Percentiles rank a stretch among this genome's conserved stretches.
Evolutionary conservation across 2,797 vertebrate species (phyloP).

Genomic region (Coreius guichenoti): DNA sequence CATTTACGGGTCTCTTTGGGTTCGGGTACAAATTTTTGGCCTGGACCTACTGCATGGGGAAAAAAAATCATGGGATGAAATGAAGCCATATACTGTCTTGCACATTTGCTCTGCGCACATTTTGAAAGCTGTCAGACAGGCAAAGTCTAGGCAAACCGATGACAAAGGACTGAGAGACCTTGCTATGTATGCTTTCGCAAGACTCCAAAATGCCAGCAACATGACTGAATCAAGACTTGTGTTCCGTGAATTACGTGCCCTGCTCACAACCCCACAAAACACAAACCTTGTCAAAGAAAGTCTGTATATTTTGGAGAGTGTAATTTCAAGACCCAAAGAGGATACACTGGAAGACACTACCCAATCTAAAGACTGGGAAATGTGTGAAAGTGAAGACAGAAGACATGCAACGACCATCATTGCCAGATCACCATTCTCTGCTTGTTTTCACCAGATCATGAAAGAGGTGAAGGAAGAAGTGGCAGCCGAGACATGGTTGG

Average conservation of each 20-base stretch:
- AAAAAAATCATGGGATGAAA: not conserved
- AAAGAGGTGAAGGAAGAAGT: not conserved
- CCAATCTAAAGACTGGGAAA: not conserved
- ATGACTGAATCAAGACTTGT: not conserved
- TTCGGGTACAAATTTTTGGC: too few relatives aligned
- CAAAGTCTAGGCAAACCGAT: constrained; percentile 23
- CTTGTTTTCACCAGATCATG: not conserved
- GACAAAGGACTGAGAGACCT: constrained; percentile 13
- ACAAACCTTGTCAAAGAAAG: not conserved
- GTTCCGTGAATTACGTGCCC: not conserved
- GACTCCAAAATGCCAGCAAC: not conserved
- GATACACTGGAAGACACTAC: not conserved
- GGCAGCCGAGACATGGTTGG: not conserved
- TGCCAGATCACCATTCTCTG: not conserved
- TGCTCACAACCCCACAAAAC: not conserved
- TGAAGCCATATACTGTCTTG: not conserved
- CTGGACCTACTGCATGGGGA: not conserved
- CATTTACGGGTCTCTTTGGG: too few relatives aligned
- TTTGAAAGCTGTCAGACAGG: constrained; percentile 20
- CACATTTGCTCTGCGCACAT: constrained; percentile 43
- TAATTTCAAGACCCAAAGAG: not conserved
- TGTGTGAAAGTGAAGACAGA: not conserved
- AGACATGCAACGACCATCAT: too few relatives aligned
- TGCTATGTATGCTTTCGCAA: not conserved
- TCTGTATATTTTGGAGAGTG: not conserved